Evolutionary conservation across 2,797 vertebrate species (phyloP).

Genomic region (Lutjanus campechanus): DNA sequence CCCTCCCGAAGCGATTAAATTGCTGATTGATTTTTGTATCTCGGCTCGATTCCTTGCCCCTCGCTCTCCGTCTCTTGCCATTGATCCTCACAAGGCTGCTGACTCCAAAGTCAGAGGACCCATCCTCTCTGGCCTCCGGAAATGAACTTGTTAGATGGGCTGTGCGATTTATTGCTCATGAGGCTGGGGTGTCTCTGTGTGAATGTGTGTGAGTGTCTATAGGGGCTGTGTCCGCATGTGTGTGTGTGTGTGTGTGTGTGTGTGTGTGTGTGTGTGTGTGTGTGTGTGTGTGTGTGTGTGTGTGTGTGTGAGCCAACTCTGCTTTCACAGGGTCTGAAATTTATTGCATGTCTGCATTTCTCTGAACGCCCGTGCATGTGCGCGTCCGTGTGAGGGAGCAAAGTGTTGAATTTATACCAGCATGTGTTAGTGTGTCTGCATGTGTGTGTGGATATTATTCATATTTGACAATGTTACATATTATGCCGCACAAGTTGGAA

Average conservation of each 20-base stretch:
- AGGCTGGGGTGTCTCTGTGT: constrained; percentile 78
- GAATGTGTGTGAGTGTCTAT: constrained; percentile 75
- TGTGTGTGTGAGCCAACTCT: constrained; percentile 39
- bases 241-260: constrained; percentile 43
- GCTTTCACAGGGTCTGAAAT: constrained; percentile 72
- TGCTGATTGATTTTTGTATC: constrained; percentile 90
- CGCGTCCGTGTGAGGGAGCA: constrained; percentile 34
- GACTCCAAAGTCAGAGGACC: constrained; percentile 86
- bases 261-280: constrained; percentile 62
- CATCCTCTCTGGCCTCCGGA: constrained; percentile 85
- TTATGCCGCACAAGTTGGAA: constrained; percentile 35
- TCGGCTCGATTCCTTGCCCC: constrained; percentile 84
- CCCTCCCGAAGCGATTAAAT: constrained; percentile 86
- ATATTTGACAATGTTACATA: constrained; percentile 50
- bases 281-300: constrained; percentile 68
- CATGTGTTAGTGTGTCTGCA: constrained; percentile 41
- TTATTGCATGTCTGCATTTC: constrained; percentile 82
- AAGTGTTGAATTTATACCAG: constrained; percentile 65
- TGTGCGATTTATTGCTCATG: constrained; percentile 87
- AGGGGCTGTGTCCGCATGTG: constrained; percentile 51
- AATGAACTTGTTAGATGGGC: constrained; percentile 89
- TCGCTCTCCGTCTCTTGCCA: constrained; percentile 83
- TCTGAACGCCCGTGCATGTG: constrained; percentile 56
- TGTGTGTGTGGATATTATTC: constrained; percentile 41
- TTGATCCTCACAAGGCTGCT: constrained; percentile 89